These are phyloP conservation scores for Argyrosomus japonicus DNA, from an alignment of 2,113 vertebrate species.

Conservation along the genomic window DNA sequence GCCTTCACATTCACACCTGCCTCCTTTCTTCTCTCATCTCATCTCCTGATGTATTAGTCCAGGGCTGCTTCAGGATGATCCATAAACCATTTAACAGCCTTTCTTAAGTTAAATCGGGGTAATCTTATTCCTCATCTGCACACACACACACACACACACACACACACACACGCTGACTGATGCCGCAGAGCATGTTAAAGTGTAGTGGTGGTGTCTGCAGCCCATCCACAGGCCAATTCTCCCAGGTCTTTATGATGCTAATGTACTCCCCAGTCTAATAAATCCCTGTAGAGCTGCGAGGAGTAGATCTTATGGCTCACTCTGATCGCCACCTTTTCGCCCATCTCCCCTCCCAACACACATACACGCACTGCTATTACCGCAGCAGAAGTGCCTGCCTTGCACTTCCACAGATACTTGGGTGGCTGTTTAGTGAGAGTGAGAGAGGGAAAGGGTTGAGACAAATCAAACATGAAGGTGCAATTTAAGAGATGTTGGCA, in stretches of 20 bases:
- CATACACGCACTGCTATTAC: constrained; percentile 60
- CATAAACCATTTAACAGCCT: constrained; percentile 81
- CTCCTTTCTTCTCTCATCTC: constrained; percentile 42
- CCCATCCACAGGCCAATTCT: constrained; percentile 80
- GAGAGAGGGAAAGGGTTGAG: constrained; percentile 62
- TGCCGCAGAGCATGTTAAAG: constrained; percentile 71
- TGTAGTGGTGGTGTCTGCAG: constrained; percentile 75
- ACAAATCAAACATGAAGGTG: constrained; percentile 81
- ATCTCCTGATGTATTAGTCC: constrained; percentile 71
- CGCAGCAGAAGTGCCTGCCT: constrained; percentile 78
- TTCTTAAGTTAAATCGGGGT: constrained; percentile 80
- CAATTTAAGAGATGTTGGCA: constrained; percentile 70
- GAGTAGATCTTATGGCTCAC: constrained; percentile 84
- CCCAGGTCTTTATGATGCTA: constrained; percentile 87
- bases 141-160: constrained; percentile 31
- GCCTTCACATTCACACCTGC: constrained; percentile 31
- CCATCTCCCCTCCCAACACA: constrained; percentile 50
- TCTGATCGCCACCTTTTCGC: constrained; percentile 72
- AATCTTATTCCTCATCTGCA: constrained; percentile 78
- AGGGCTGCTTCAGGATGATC: constrained; percentile 71
- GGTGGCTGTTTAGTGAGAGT: constrained; percentile 74
- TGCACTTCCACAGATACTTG: constrained; percentile 78
- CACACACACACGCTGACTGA: constrained; percentile 49
- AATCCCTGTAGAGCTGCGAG: constrained; percentile 85
- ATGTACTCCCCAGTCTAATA: constrained; percentile 87